Evolutionary conservation across 2,888 invertebrate genomes (phyloP).

Genomic region (Synanthedon formicaeformis): DNA sequence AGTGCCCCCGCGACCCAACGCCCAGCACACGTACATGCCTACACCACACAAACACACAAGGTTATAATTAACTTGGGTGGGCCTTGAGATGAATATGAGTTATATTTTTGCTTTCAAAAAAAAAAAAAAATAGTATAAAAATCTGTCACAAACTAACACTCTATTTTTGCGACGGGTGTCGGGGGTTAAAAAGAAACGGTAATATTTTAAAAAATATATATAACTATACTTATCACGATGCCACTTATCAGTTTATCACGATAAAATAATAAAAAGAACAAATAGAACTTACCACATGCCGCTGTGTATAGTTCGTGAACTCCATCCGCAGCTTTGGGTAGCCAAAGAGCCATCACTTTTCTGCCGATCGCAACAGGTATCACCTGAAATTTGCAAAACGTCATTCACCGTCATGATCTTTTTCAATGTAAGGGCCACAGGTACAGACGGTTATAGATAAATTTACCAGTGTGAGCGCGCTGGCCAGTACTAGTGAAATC

Average conservation of each 20-base stretch:
- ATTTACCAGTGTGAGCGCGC: constrained; percentile 80
- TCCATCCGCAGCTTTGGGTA: constrained; percentile 71
- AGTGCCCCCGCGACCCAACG: constrained; percentile 84
- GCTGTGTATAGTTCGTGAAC: constrained; percentile 97
- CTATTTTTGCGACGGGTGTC: no score
- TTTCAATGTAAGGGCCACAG: background rate
- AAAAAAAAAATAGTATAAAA: no score
- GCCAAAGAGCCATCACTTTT: constrained; percentile 88
- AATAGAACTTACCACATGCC: constrained; percentile 74
- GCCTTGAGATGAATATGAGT: no score
- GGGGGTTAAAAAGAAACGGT: background rate
- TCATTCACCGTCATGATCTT: no score
- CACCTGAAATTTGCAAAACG: constrained; percentile 41
- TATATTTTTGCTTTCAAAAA: no score
- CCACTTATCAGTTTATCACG: no score
- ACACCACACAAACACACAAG: no score
- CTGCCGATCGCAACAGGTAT: constrained; percentile 93
- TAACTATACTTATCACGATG: no score
- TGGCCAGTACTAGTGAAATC: constrained; percentile 85
- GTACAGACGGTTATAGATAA: no score
- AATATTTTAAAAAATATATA: background rate
- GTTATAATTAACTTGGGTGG: background rate
- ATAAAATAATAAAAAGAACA: no score
- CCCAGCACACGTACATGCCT: constrained; percentile 95
- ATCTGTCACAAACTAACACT: no score